Conservation (phyloP, 2,888 invertebrate species). For the Oxystoma pomonae region DNA sequence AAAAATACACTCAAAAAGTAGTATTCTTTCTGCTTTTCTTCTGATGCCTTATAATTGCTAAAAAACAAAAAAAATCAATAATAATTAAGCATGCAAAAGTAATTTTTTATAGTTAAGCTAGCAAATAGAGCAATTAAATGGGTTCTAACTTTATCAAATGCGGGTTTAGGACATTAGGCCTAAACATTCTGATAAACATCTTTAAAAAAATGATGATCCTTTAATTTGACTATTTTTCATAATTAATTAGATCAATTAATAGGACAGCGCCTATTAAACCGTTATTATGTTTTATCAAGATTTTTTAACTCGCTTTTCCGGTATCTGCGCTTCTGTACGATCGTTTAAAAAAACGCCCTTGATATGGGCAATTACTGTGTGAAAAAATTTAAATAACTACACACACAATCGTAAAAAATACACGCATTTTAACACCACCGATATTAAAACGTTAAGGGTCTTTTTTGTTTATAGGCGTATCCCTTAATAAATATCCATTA, state of each 20-base stretch:
- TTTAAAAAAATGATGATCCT: background rate
- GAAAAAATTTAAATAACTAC: background rate
- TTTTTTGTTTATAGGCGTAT: background rate
- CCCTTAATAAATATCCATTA: background rate
- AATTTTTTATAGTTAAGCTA: background rate
- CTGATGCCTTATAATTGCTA: conserved; percentile 76
- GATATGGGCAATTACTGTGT: background rate
- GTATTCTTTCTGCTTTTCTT: conserved; percentile 72
- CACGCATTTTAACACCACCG: background rate
- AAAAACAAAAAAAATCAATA: conserved; percentile 29
- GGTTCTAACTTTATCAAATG: background rate
- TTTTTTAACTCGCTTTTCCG: background rate
- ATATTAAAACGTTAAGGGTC: background rate
- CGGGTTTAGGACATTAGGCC: background rate
- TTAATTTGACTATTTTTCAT: background rate
- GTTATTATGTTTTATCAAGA: background rate
- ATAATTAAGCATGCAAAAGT: background rate
- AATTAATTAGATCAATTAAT: background rate
- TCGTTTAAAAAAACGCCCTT: background rate
- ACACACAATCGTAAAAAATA: background rate
- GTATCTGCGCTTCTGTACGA: background rate
- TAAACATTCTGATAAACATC: background rate
- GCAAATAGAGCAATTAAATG: background rate
- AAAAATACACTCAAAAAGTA: conserved; percentile 82
- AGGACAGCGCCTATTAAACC: background rate